These are phyloP conservation scores for Toxonevra muliebris DNA, from an alignment of 2,888 invertebrate species.

Conservation along the genomic window DNA sequence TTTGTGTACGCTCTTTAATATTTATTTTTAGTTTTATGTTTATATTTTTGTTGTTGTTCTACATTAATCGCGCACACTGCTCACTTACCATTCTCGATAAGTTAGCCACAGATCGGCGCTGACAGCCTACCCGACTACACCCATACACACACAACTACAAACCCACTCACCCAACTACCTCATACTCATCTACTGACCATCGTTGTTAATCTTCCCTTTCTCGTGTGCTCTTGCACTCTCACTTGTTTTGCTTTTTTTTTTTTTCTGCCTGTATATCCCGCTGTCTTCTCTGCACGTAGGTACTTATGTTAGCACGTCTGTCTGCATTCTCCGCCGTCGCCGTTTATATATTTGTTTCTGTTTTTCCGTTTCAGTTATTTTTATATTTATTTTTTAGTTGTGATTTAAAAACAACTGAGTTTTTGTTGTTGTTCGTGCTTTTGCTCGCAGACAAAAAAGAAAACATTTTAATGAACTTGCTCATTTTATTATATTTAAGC, in stretches of 20 bases:
- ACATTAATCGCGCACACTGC: too few relatives aligned
- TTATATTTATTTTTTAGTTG: constrained; percentile 2
- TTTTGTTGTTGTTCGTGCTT: neutral
- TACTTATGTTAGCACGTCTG: neutral
- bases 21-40: too few relatives aligned
- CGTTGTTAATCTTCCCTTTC: neutral
- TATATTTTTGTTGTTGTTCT: too few relatives aligned
- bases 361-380: constrained; percentile 13
- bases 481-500: too few relatives aligned
- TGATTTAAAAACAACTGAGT: constrained; percentile 2
- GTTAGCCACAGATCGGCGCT: too few relatives aligned
- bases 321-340: constrained; percentile 35
- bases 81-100: too few relatives aligned
- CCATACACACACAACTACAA: too few relatives aligned
- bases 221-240: neutral
- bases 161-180: too few relatives aligned
- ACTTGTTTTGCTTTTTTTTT: constrained; percentile 13
- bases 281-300: constrained; percentile 6
- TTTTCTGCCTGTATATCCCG: neutral
- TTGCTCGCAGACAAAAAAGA: neutral
- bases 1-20: too few relatives aligned
- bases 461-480: too few relatives aligned
- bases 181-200: too few relatives aligned
- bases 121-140: too few relatives aligned
- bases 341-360: constrained; percentile 12